Evolutionary conservation across 2,113 vertebrate genomes (phyloP), one percentile per base, ranked within the genome.

Genomic region (Ascaphus truei): DNA sequence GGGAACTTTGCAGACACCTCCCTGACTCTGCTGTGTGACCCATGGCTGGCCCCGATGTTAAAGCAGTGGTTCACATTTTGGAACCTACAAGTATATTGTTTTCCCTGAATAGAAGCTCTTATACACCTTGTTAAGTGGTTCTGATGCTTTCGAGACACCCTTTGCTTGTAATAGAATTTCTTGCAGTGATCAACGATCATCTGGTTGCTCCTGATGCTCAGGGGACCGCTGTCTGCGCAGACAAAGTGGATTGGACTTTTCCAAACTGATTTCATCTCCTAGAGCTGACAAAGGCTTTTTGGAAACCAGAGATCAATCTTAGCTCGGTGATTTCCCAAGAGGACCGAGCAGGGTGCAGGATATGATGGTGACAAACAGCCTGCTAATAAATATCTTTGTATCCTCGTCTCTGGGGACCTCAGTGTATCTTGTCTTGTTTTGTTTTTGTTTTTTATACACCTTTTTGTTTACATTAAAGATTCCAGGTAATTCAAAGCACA

Each of bases 251-350:
- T 47, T 37, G 47, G 22, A 64, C 45, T 18, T 26, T 3, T 16
- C 62, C 47, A 29, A 68, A 48, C 50, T 20, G 43, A 68, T 58
- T 68, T 20, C 18, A 68, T 48, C 30, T 48, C 25, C 27, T 53
- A 18, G 36, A 33, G 37, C 53, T 68, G 65, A 57, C 52, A 58
- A 68, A 22, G 57, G 41, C 65, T 68, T 58, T 58, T 68, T n/a
- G 10, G 37, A 50, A 68, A 48, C 15, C 15, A 3, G 9, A 59
- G 39, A 25, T 37, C 66, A 50, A 22, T 39, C 25, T n/a, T 20
- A n/a, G 30, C 66, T 16, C 36, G 13, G 3, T 68, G 39, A 59
- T 68, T 68, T 68, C 55, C 65, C 65, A 59, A 41, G 55, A 57
- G 50, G 36, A 55, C 30, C 22, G 16, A 20, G 7, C 30, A n/a